These are phyloP conservation scores for Ethmia dodecea DNA, from an alignment of 2,888 invertebrate species.

Conservation along the genomic window DNA sequence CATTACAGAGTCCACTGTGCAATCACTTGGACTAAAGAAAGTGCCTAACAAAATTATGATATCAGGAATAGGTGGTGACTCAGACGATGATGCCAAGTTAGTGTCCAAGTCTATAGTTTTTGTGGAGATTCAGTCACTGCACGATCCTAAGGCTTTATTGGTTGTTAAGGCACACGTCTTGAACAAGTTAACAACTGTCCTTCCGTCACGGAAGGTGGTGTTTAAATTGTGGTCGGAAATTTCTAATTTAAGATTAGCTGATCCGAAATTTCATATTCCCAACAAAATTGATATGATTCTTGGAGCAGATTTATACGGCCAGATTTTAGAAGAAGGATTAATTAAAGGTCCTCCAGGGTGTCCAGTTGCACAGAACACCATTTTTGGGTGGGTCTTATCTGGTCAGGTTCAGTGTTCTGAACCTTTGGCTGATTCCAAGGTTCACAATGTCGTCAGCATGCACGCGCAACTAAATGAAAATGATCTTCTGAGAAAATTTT, in stretches of 20 bases:
- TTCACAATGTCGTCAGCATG: neutral
- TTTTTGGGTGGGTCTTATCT: constrained; percentile 9
- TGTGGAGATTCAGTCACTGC: constrained; percentile 14
- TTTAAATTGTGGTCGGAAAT: constrained; percentile 15
- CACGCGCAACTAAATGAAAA: constrained; percentile 11
- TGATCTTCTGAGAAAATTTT: constrained; percentile 17
- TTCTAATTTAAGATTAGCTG: constrained; percentile 14
- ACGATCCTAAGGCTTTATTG: too few species aligned
- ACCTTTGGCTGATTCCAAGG: neutral
- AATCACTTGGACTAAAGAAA: constrained; percentile 2
- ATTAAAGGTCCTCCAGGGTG: constrained; percentile 13
- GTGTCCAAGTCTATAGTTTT: constrained; percentile 11
- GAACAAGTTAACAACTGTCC: too few species aligned
- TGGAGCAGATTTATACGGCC: constrained; percentile 20
- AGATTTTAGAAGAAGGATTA: constrained; percentile 21
- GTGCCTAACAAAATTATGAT: too few species aligned
- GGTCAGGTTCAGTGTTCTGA: constrained; percentile 1
- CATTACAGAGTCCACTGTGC: constrained; percentile 9
- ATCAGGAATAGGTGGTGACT: too few species aligned
- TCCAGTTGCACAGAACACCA: constrained; percentile 20
- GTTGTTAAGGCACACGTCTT: too few species aligned
- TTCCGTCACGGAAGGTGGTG: too few species aligned
- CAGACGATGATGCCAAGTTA: too few species aligned
- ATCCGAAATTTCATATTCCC: constrained; percentile 14
- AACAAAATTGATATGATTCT: constrained; percentile 17